These are phyloP conservation scores for Telmatherina bonti DNA, from an alignment of 2,797 vertebrate species.

Conservation along the genomic window DNA sequence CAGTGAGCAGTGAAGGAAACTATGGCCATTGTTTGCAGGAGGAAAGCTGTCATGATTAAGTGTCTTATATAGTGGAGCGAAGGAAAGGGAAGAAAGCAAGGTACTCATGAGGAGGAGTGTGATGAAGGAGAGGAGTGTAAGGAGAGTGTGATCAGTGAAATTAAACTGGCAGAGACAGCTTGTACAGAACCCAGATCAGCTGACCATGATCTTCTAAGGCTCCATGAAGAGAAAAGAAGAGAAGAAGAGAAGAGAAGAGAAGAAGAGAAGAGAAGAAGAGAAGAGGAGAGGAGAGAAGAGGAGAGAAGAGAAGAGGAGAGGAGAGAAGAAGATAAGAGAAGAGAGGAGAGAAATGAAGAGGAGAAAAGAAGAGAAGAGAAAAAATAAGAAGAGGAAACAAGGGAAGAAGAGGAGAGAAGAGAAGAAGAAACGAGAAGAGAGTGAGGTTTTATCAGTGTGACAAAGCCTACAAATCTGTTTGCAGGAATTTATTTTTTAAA, in stretches of 20 bases:
- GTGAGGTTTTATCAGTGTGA: slow-evolving; percentile 22
- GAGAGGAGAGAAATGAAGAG: slow-evolving; percentile 3
- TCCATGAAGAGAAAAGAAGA: slow-evolving; percentile 10
- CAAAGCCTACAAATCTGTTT: slow-evolving; percentile 36
- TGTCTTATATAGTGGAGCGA: slow-evolving; percentile 2
- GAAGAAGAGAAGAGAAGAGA: slow-evolving; percentile 15
- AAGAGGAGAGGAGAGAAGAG: neutral
- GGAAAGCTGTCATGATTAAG: neutral
- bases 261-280: slow-evolving; percentile 24
- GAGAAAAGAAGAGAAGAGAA: slow-evolving; percentile 19
- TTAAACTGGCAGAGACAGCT: slow-evolving; percentile 15
- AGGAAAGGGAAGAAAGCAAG: neutral
- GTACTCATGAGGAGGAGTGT: neutral
- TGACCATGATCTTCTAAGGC: slow-evolving; percentile 44
- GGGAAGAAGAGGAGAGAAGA: slow-evolving; percentile 8
- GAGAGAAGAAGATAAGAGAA: no score
- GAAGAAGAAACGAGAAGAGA: slow-evolving; percentile 26
- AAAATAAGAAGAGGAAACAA: slow-evolving; percentile 17
- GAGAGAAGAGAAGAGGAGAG: slow-evolving; percentile 19
- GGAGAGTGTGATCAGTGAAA: slow-evolving; percentile 4
- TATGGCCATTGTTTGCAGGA: slow-evolving; percentile 8
- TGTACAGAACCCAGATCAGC: slow-evolving; percentile 26
- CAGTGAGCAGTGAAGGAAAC: slow-evolving; percentile 14
- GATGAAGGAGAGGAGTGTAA: slow-evolving; percentile 7
- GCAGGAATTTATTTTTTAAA: slow-evolving; percentile 28